Evolutionary conservation across 1,140 invertebrate species (phyloP), one percentile per base, ranked within the genome.

Genomic region (Doryteuthis pealeii): DNA sequence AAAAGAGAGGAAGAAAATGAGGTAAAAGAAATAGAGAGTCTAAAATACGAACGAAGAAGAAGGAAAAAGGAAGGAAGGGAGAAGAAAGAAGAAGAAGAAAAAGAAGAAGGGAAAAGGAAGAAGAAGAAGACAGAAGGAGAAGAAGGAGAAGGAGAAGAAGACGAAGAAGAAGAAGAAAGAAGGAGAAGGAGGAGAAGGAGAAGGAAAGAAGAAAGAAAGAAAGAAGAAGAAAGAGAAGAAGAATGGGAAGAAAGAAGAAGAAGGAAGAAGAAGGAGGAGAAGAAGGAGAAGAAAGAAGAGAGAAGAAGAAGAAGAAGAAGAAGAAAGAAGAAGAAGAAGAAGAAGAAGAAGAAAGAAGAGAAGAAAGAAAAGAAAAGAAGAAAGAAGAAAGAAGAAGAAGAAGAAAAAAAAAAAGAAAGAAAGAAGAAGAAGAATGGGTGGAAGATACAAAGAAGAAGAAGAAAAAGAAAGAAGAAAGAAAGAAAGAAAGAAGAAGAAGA

Each of bases 201-300:
- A 32, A 26, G 28, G 35, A 32, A 28, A 65, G 32, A 30, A 18
- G 40, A 62, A 45, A 31, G 14, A 43, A 35, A 43, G 43, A 8
- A 40, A 12, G 66, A 49, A 22, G n/a, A 3, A 67, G 54, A 30
- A 1, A 35, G 62, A 58, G n/a, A n/a, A n/a, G n/a, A n/a, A n/a
- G n/a, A n/a, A n/a, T n/a, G n/a, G n/a, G n/a, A n/a, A n/a, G n/a
- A 31, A 54, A 8, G n/a, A 35, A 49, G 49, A 72, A 1, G 8
- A n/a, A 5, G 68, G 58, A 6, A 40, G 72, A 18, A 15, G 54
- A 10, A 28, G 74, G 18, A 43, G 67, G 58, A n/a, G 70, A 18
- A 66, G n/a, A 69, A 26, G 66, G 32, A 40, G 65, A 26, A 32
- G 58, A 32, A 66, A 40, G 45, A 28, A 71, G 69, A 70, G 73